Conservation (phyloP, 1,140 invertebrate genomes). For the Copidosoma floridanum region DNA sequence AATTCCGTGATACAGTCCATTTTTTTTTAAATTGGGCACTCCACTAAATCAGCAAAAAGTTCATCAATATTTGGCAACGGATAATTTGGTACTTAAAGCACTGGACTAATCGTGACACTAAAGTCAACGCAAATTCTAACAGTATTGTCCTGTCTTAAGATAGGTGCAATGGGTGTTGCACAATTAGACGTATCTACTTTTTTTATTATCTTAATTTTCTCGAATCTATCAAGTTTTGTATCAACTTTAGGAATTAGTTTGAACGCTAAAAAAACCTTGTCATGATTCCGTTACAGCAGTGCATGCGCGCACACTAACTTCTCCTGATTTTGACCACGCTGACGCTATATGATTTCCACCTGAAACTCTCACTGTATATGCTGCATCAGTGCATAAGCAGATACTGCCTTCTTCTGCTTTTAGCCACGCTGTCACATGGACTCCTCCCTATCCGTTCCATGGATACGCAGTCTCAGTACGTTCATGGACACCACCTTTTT, state of each 20-base stretch:
- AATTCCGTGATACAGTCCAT: background rate
- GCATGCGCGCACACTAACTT: too few relatives aligned
- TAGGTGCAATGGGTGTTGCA: background rate
- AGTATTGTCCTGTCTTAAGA: background rate
- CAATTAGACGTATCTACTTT: background rate
- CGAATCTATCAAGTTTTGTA: background rate
- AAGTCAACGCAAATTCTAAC: background rate
- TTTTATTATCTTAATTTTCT: background rate
- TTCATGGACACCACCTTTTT: too few relatives aligned
- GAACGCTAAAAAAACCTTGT: too few relatives aligned
- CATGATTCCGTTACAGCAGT: too few relatives aligned
- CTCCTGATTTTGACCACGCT: too few relatives aligned
- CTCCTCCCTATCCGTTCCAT: too few relatives aligned
- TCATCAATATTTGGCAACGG: background rate
- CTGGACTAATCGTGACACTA: background rate
- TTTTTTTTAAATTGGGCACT: background rate
- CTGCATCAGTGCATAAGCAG: too few relatives aligned
- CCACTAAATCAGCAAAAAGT: background rate
- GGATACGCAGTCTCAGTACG: too few relatives aligned
- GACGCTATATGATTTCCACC: too few relatives aligned
- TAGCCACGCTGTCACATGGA: too few relatives aligned
- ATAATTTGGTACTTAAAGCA: background rate
- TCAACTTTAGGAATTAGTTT: background rate
- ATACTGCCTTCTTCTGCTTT: too few relatives aligned
- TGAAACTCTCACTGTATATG: too few relatives aligned